Percentiles rank a stretch among this genome's conserved stretches.
These are phyloP conservation scores for Aplysia californica DNA, from an alignment of 1,140 invertebrate genomes.

Conservation along the genomic window DNA sequence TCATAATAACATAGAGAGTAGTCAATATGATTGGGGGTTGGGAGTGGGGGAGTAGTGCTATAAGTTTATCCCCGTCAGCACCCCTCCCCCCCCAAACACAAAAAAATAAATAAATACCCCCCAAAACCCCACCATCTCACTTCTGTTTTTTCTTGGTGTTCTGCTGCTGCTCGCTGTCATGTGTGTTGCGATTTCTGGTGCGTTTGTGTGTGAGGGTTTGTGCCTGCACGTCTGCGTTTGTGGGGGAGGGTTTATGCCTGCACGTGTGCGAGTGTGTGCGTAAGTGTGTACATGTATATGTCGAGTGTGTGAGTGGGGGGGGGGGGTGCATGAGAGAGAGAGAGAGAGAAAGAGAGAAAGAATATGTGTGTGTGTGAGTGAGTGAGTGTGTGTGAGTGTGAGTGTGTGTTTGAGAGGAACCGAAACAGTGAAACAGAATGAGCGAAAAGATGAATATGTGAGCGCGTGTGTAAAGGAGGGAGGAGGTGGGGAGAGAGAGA, in stretches of 20 bases:
- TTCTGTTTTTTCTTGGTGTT: too few species aligned
- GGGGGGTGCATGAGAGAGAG: not conserved
- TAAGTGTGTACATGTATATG: not conserved
- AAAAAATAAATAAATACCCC: too few species aligned
- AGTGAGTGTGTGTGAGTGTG: not conserved
- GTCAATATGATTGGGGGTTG: too few species aligned
- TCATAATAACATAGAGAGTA: too few species aligned
- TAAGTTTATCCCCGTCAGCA: too few species aligned
- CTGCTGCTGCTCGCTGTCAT: too few species aligned
- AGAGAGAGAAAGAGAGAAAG: not conserved
- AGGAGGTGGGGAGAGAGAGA: constrained; percentile 71
- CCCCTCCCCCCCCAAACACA: too few species aligned
- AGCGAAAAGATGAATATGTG: not conserved
- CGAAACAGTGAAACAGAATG: not conserved
- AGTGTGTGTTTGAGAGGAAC: not conserved
- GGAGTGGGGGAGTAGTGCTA: too few species aligned
- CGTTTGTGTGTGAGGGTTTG: not conserved
- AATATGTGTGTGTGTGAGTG: not conserved
- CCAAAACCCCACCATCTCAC: too few species aligned
- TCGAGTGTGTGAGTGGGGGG: not conserved
- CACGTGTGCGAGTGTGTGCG: not conserved
- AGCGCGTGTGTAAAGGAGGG: not conserved
- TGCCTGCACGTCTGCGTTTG: not conserved
- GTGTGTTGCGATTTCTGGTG: too few species aligned
- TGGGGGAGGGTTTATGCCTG: not conserved